These are phyloP conservation scores for Acropora yongei DNA, from an alignment of 64 coral and sea anemone genomes.

Conservation along the genomic window DNA sequence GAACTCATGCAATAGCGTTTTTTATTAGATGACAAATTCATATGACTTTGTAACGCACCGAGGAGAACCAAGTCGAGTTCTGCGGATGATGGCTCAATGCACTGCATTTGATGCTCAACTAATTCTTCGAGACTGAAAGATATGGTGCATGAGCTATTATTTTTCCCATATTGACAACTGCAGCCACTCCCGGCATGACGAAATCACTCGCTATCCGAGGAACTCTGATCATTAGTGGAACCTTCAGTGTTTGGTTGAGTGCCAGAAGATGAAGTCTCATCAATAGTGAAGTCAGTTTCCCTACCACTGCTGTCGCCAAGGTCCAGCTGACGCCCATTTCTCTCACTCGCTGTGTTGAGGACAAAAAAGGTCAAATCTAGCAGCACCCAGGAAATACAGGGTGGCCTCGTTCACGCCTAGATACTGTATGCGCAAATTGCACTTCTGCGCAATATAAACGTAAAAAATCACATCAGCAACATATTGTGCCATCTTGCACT, in stretches of 20 bases:
- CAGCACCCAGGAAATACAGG: not conserved
- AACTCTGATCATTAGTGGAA: not conserved
- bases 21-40: not conserved
- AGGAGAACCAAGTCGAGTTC: slow-evolving; percentile 12
- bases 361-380: not conserved
- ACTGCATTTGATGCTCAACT: too few species aligned
- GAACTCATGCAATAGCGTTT: not conserved
- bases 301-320: not conserved
- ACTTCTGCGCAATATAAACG: not conserved
- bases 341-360: not conserved
- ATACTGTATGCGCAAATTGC: too few species aligned
- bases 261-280: too few species aligned
- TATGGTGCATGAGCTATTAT: not conserved
- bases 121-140: too few species aligned
- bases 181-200: not conserved
- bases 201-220: slow-evolving; percentile 8
- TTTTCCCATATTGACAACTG: slow-evolving; percentile 27
- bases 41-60: not conserved
- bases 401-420: not conserved
- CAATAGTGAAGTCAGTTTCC: not conserved
- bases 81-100: not conserved
- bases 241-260: not conserved
- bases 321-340: slow-evolving; percentile 6
- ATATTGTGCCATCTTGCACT: too few species aligned
- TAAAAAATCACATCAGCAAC: not conserved